Evolutionary conservation across 2,888 invertebrate species (phyloP).

Genomic region (Siphonodentalium dalli): DNA sequence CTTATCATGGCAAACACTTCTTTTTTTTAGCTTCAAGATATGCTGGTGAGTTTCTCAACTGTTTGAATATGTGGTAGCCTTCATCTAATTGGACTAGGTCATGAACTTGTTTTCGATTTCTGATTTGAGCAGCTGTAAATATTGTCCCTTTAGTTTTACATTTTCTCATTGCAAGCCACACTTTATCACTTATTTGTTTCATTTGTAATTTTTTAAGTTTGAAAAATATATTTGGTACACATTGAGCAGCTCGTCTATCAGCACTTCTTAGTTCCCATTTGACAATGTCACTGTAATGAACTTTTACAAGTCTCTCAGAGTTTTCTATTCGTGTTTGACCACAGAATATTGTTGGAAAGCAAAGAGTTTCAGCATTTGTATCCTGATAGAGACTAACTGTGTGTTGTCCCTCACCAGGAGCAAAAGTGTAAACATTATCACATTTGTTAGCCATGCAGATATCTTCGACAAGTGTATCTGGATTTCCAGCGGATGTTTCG

Average conservation of each 20-base stretch:
- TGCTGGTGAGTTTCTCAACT: conserved; percentile 7
- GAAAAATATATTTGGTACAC: conserved; percentile 22
- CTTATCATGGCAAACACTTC: no score
- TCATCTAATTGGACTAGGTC: conserved; percentile 38
- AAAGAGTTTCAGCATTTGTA: conserved; percentile 8
- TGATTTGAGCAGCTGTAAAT: conserved; percentile 3
- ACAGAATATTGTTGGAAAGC: conserved; percentile 24
- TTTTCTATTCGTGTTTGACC: conserved; percentile 11
- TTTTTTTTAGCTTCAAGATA: no score
- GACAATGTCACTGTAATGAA: conserved; percentile 27
- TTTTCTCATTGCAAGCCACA: conserved; percentile 13
- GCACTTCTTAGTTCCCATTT: conserved; percentile 25
- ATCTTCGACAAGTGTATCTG: no score
- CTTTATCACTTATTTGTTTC: conserved; percentile 24
- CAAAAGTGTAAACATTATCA: conserved; percentile 29
- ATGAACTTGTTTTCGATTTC: background rate
- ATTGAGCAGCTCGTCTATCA: conserved; percentile 19
- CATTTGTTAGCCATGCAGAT: no score
- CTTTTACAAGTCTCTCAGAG: conserved; percentile 10
- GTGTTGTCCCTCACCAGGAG: conserved; percentile 23
- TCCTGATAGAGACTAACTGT: conserved; percentile 22
- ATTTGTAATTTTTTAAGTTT: conserved; percentile 22
- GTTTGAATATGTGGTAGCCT: conserved; percentile 44
- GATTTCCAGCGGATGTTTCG: no score
- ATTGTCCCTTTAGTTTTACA: conserved; percentile 8